Base-by-base conservation (phyloP, 2,888 invertebrate genomes). In the Tiliacea aurago region DNA sequence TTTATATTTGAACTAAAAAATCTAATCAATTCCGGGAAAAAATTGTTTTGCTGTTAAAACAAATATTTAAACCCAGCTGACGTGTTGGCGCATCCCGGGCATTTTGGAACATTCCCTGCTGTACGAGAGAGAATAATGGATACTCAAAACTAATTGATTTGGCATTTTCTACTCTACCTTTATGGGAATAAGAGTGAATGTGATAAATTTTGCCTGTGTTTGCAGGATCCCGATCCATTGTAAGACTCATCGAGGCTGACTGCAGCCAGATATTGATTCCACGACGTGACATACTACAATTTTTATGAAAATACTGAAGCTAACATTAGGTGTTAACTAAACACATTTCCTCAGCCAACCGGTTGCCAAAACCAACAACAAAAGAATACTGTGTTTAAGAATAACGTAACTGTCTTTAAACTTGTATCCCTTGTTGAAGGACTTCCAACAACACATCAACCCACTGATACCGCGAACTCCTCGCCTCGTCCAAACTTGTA, bases 21-120 rank as follows among this genome's bases (percentile, higher is more conserved):
- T 74, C 28, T 45, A n/a, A 45, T 33, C 45, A 43, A 43, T 18
- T 33, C 23, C 20, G 43, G 37, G 20, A 71, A 78, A 78, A 78
- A 74, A 73, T 47, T 51, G 70, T 78, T 78, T 76, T 70, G 63
- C 76, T 76, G 81, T 78, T 77, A 84, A 78, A 83, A 80, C 83
- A 83, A 86, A 86, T 81, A 86, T 86, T 86, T 76, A 84, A 85
- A 37, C 62, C 37, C 56, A 65, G 61, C 81, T 75, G 70, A 73
- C 84, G 70, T 76, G 76, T 80, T 68, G 69, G 80, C 67, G 71
- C 80, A 73, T 76, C 61, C 73, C 61, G 41, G 65, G 56, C 59
- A 66, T 73, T 82, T 65, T 23, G 63, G 33, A 62, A 65, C 56
- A 73, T 76, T 83, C 58, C 49, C 63, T 69, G 58, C 73, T 73